Evolutionary conservation across 2,113 vertebrate genomes (phyloP), one percentile per base, ranked within the genome.

Genomic region (Lasiurus cinereus): DNA sequence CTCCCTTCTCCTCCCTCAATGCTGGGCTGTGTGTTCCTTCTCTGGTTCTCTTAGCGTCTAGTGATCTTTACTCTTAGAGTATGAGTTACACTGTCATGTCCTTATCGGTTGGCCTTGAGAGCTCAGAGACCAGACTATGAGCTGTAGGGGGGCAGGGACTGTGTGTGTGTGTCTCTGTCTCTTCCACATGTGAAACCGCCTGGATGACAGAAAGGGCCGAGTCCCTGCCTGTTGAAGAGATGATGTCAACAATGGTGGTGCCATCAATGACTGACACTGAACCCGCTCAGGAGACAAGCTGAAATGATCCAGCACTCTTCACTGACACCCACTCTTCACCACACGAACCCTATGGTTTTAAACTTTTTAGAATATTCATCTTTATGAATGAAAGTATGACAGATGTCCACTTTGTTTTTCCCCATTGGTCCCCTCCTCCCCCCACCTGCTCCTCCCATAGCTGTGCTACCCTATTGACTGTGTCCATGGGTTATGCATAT

Each of bases 231-330:
- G 4, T 24, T 43, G 33, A 74, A 31, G 78, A 69, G 54, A 21
- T 62, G 4, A 50, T 70, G 3, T 27, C 46, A 69, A 3, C 50
- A 21, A 8, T 89, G 46, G 12, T 54, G 8, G 12, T 29, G 52
- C 16, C 15, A 12, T 16, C 3, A 31, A 3, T 80, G 70, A 89
- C 22, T 72, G 46, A 91, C 12, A 39, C 4, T 54, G 15, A 91
- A 83, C 24, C 9, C 5, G 88, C 18, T 94, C 29, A 31, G 1
- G 69, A 66, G 31, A 86, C 8, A 18, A 83, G 67, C 39, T 84
- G 90, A 91, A 67, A 85, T 4, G 48, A 50, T 52, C 91, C 73
- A 69, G 21, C 59, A 90, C 31, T 62, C 27, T 54, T 62, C 64
- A 88, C 27, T 78, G 21, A 87, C 91, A 79, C 64, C 39, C 62